Percentiles rank a stretch among this genome's conserved stretches.
phyloP scores from a whole-genome alignment of 1,140 invertebrate genomes.

The Drosophila tropicalis region DNA sequence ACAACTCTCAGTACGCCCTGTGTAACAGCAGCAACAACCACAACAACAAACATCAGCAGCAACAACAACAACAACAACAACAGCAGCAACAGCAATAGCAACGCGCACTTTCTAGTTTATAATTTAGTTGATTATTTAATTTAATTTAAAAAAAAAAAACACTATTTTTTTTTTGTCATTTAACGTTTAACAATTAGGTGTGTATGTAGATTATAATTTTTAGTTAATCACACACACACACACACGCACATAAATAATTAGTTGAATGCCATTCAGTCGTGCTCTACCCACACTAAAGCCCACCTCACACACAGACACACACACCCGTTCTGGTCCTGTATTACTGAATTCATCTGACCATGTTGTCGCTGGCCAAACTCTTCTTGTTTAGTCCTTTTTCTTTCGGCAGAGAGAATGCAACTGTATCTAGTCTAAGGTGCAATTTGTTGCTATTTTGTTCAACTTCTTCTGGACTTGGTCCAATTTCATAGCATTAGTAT shows the following conservation, averaged over 20 bases:
- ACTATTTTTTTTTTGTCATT: constrained; percentile 39
- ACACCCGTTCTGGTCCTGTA: constrained; percentile 6
- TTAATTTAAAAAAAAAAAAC: constrained; percentile 45
- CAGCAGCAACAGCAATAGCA: constrained; percentile 25
- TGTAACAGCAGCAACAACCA: constrained; percentile 29
- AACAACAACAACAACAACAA: constrained; percentile 10
- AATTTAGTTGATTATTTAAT: constrained; percentile 62
- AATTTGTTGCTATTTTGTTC: too few species aligned
- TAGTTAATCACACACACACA: constrained; percentile 18
- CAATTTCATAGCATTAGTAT: too few species aligned
- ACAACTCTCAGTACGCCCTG: constrained; percentile 22
- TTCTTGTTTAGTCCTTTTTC: not conserved
- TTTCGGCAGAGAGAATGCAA: not conserved
- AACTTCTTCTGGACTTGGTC: too few species aligned
- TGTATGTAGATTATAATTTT: constrained; percentile 15
- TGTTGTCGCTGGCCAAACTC: not conserved
- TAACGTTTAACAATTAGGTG: constrained; percentile 20
- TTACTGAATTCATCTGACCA: not conserved
- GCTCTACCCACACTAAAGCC: not conserved
- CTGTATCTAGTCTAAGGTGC: not conserved
- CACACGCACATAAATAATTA: constrained; percentile 43
- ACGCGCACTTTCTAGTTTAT: constrained; percentile 57
- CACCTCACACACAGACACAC: constrained; percentile 14
- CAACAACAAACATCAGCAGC: not conserved
- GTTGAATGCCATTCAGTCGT: constrained; percentile 46